phyloP scores from a whole-genome alignment of 2,797 vertebrate species.

The Alcedo atthis region DNA sequence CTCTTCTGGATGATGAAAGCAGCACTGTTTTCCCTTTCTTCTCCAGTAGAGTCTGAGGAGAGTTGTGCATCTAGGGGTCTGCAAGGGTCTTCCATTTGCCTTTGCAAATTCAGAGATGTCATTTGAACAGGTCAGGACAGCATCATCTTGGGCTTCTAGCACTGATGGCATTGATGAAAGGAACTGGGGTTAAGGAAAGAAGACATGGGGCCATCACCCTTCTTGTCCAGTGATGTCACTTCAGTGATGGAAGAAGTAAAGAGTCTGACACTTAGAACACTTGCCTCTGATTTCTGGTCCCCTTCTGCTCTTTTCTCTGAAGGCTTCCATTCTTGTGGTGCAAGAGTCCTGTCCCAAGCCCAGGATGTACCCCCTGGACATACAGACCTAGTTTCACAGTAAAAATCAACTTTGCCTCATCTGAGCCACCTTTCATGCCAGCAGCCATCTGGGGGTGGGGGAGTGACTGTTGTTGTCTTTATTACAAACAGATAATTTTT shows the following conservation, averaged over 20 bases:
- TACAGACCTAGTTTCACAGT: too few relatives aligned
- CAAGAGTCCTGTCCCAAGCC: neutral
- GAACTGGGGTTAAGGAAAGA: accelerated
- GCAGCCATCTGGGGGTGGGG: neutral
- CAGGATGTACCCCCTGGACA: accelerated
- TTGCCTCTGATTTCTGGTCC: neutral
- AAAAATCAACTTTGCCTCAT: neutral
- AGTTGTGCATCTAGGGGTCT: accelerated
- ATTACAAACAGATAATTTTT: neutral
- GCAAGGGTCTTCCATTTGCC: neutral
- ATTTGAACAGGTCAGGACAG: neutral
- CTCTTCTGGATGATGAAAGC: slow-evolving; percentile 9
- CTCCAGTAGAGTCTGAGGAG: neutral
- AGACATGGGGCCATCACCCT: accelerated
- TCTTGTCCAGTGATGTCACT: accelerated
- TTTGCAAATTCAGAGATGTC: neutral
- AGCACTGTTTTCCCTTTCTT: neutral
- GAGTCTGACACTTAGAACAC: accelerated
- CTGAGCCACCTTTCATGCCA: accelerated
- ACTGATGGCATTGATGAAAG: accelerated
- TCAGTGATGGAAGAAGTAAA: neutral
- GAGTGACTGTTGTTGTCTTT: accelerated
- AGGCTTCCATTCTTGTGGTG: neutral
- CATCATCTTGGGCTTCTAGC: neutral
- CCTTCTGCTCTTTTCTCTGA: neutral